A percentile compares a stretch with the other conserved stretches of the same genome.
phyloP scores from a whole-genome alignment of 2,113 vertebrate genomes.

The Variabilichromis moorii region DNA sequence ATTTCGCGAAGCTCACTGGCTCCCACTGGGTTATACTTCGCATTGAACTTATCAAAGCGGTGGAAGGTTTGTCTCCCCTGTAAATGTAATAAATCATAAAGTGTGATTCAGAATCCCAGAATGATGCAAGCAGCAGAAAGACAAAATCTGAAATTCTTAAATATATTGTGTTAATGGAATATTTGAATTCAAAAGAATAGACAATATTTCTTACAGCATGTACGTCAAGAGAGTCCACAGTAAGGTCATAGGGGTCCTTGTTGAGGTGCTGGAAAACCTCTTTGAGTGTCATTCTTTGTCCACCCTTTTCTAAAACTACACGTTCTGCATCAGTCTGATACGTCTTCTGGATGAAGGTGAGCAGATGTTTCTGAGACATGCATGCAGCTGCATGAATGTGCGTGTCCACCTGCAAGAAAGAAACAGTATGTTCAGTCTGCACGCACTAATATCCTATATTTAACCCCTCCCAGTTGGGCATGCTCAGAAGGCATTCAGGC shows the following conservation, averaged over 20 bases:
- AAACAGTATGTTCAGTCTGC: neutral
- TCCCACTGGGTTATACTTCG: slow-evolving; percentile 96
- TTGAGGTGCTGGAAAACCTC: slow-evolving; percentile 91
- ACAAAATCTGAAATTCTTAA: neutral
- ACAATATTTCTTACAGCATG: slow-evolving; percentile 49
- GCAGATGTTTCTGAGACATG: slow-evolving; percentile 97
- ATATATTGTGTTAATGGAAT: neutral
- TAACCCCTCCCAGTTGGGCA: neutral
- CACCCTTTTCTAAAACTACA: slow-evolving; percentile 84
- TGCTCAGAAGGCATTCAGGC: neutral
- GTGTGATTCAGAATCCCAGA: neutral
- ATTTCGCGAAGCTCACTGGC: slow-evolving; percentile 94
- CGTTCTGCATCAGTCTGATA: slow-evolving; percentile 89
- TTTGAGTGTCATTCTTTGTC: slow-evolving; percentile 83
- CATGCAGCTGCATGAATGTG: slow-evolving; percentile 96
- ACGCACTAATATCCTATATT: neutral
- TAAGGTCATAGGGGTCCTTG: slow-evolving; percentile 91
- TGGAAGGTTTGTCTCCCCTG: slow-evolving; percentile 98
- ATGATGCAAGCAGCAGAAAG: neutral
- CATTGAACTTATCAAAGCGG: slow-evolving; percentile 97
- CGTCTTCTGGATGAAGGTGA: slow-evolving; percentile 92
- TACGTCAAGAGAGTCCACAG: slow-evolving; percentile 93
- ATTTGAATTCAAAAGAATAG: neutral
- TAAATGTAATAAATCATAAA: neutral
- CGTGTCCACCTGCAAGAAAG: slow-evolving; percentile 83